Conservation (phyloP, 2,888 invertebrate species). For the Brenthis daphne region DNA sequence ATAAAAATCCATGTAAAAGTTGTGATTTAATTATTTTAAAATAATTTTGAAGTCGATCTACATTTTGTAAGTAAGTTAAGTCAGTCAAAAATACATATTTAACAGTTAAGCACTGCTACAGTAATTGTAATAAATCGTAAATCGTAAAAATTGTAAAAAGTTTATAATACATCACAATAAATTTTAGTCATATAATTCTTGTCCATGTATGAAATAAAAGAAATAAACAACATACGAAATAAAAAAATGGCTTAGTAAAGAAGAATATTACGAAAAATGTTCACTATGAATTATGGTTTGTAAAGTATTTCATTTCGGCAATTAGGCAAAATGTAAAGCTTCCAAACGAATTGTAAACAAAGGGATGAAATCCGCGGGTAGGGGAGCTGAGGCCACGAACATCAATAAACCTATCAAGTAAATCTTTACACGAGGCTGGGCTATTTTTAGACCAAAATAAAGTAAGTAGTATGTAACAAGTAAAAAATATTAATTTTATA, state of each 20-base stretch:
- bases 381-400: conserved; percentile 66
- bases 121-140: no score
- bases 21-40: no score
- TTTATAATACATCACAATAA: no score
- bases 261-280: background rate
- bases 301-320: conserved; percentile 13
- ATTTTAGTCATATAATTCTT: no score
- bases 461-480: background rate
- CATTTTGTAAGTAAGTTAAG: no score
- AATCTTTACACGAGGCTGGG: conserved; percentile 72
- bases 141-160: no score
- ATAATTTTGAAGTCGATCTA: no score
- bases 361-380: conserved; percentile 27
- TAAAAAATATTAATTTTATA: no score
- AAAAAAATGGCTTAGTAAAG: conserved; percentile 4
- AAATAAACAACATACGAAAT: background rate
- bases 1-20: no score
- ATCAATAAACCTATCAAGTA: conserved; percentile 76
- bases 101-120: no score
- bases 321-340: conserved; percentile 29
- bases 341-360: conserved; percentile 33
- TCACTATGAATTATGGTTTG: background rate
- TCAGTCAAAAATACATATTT: no score
- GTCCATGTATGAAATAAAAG: background rate
- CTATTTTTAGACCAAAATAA: conserved; percentile 14